Base-by-base conservation (phyloP, 2,888 invertebrate species). In the Diadromus collaris region DNA sequence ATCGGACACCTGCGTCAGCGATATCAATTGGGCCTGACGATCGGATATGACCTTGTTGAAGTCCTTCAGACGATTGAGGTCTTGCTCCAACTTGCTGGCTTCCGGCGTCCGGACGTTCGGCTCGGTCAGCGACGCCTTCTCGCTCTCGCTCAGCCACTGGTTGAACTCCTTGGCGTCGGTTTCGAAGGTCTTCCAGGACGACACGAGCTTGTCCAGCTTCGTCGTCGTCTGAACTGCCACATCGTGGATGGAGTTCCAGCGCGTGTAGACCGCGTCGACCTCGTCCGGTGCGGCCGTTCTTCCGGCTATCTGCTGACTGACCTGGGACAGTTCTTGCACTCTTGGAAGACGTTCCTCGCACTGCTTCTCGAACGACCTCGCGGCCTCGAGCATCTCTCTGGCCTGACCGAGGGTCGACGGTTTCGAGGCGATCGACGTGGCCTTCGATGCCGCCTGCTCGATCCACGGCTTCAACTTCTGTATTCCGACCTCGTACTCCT, bases 401-500 rank as follows among this genome's bases (percentile, higher is more conserved):
- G 97, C 97, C 92, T 98, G 97, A 81, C 94, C 93, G 69, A 98
- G 92, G 56, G 94, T 95, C 4, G 94, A 91, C 21, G 97, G 97
- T 90, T 96, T 97, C 6, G 95, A 93, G 9, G 94, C 90, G 29
- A 94, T 94, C 79, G 93, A 93, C 21, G 94, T 93, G 32, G 97
- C 93, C 91, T 95, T 95, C n/a, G 95, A 91, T 92, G 98, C 98
- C 21, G 96, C 96, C 88, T 96, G 94, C 89, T 97, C 96, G 73
- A 98, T 94, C 95, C 97, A 97, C 0, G 97, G 97, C 88, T 96
- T 95, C 67, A 98, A 94, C 89, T 96, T 94, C 78, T 95, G 93
- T 38, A 97, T 93, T 72, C 94, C 95, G 58, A 94, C 93, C 91
- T 97, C 96, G 90, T 97, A 97, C 85, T 95, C 94, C 87, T 97